Percentiles rank a stretch among this genome's conserved stretches.
phyloP scores from a whole-genome alignment of 2,888 invertebrate genomes.

The Phortica okadai region DNA sequence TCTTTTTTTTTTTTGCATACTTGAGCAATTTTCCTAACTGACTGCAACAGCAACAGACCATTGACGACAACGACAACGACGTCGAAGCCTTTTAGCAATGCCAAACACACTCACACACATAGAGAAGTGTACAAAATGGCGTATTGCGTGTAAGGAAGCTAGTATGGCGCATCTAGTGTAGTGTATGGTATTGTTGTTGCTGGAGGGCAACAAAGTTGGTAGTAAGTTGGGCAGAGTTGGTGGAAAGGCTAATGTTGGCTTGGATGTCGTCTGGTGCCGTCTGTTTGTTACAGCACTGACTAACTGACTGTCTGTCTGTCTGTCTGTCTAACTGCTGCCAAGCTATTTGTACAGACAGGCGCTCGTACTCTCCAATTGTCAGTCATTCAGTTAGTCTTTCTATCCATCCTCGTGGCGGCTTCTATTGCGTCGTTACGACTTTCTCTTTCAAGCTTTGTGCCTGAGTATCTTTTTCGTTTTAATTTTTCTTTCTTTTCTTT shows the following conservation, averaged over 20 bases:
- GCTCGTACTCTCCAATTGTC: too few species aligned
- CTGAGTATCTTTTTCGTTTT: background rate
- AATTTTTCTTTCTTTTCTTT: background rate
- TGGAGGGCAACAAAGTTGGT: background rate
- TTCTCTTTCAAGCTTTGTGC: slow-evolving; percentile 15
- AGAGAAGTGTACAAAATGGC: background rate
- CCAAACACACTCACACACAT: background rate
- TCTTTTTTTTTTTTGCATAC: background rate
- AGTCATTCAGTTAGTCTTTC: background rate
- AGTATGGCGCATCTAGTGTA: background rate
- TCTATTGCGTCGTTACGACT: background rate
- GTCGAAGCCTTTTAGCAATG: slow-evolving; percentile 1
- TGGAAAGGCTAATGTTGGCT: slow-evolving; percentile 4
- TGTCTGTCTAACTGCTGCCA: background rate
- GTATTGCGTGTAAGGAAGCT: background rate
- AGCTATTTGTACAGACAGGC: too few species aligned
- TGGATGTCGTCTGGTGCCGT: slow-evolving; percentile 1
- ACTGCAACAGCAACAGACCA: too few species aligned
- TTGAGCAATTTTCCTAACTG: slow-evolving; percentile 4
- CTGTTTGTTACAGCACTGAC: slow-evolving; percentile 1
- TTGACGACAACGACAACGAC: too few species aligned
- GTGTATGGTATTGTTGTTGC: background rate
- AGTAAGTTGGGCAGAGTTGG: background rate
- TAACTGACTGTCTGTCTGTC: background rate
- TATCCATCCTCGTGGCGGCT: background rate